phyloP scores from a whole-genome alignment of 2,113 vertebrate genomes.

The Thunnus thynnus region DNA sequence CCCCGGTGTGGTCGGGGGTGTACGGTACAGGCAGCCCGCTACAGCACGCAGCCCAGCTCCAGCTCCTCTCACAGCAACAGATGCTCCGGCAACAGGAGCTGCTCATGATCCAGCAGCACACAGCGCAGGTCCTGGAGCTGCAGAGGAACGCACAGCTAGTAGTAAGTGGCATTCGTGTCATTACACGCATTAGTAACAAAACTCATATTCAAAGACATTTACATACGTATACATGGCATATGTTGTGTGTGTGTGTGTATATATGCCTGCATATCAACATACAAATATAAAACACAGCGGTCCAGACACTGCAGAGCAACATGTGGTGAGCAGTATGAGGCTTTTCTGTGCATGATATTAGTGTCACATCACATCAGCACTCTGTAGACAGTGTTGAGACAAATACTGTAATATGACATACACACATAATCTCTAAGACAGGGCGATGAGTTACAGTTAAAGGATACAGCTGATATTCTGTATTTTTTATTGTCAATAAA shows the following conservation, averaged over 20 bases:
- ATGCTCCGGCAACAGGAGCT: slow-evolving; percentile 96
- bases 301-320: too few relatives aligned
- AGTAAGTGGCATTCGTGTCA: slow-evolving; percentile 58
- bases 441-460: too few relatives aligned
- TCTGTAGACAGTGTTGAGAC: too few relatives aligned
- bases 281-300: neutral
- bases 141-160: slow-evolving; percentile 90
- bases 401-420: too few relatives aligned
- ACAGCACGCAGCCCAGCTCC: slow-evolving; percentile 97
- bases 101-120: slow-evolving; percentile 97
- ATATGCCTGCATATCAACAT: neutral
- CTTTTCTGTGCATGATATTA: too few relatives aligned
- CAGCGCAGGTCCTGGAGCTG: slow-evolving; percentile 95
- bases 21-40: slow-evolving; percentile 92
- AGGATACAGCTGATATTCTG: too few relatives aligned
- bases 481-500: too few relatives aligned
- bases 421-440: too few relatives aligned
- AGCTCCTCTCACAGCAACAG: slow-evolving; percentile 98
- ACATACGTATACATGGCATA: too few relatives aligned
- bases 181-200: neutral
- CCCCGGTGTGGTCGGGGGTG: slow-evolving; percentile 92
- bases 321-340: too few relatives aligned
- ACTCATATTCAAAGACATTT: neutral
- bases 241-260: too few relatives aligned
- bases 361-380: too few relatives aligned